phyloP scores from a whole-genome alignment of 2,113 vertebrate genomes.

The Amia ocellicauda region DNA sequence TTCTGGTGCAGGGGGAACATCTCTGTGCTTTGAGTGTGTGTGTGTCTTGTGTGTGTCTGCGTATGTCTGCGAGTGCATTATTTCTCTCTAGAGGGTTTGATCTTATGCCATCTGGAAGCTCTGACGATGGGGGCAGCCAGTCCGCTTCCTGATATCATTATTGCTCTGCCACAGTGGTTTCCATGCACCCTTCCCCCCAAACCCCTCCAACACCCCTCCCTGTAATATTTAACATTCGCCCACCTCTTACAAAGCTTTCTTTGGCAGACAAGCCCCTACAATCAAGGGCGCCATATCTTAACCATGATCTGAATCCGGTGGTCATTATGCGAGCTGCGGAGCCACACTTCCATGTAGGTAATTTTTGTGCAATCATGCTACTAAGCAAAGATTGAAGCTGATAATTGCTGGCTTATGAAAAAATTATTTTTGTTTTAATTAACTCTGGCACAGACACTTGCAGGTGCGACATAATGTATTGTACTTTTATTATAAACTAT shows the following conservation, averaged over 20 bases:
- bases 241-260: constrained; percentile 16
- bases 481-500: too few relatives aligned
- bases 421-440: background rate
- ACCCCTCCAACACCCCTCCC: constrained; percentile 22
- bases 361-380: background rate
- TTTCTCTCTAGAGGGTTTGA: constrained; percentile 54
- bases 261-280: background rate
- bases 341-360: constrained; percentile 1
- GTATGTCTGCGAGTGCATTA: constrained; percentile 47
- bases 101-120: constrained; percentile 61
- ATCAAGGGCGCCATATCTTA: background rate
- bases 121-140: constrained; percentile 42
- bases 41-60: constrained; percentile 27
- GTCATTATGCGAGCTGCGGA: background rate
- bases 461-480: background rate
- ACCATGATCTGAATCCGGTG: constrained; percentile 1
- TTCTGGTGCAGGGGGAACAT: background rate
- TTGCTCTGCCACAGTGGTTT: constrained; percentile 38
- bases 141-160: constrained; percentile 50
- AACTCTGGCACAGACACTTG: constrained; percentile 1
- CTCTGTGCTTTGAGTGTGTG: background rate
- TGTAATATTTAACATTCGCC: constrained; percentile 11
- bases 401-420: constrained; percentile 1
- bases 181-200: constrained; percentile 30
- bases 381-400: background rate